Base-by-base conservation (phyloP, 2,113 vertebrate species). In the Anoura caudifer region DNA sequence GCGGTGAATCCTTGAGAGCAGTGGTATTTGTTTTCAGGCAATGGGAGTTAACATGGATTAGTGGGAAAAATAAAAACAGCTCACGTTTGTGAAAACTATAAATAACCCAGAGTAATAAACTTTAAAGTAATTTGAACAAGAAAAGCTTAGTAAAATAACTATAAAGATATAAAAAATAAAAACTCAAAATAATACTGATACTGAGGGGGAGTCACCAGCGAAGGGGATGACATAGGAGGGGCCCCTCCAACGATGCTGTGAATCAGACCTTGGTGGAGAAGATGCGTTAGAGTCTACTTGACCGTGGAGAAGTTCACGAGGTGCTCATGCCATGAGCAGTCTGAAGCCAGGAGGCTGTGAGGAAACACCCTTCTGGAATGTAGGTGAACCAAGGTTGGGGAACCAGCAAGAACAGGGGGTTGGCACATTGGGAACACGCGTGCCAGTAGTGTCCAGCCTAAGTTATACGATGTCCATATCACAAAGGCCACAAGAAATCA, bases 101-200 rank as follows among this genome's bases (percentile, higher is more conserved):
- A 63, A 43, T 5, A 87, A 93, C 47, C 19, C 20, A 73, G 17
- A 77, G 26, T 47, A 65, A 76, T 36, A 92, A 86, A 85, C 24
- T 65, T 79, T 10, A 81, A 73, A 54, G 36, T 41, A 69, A 86
- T 81, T 86, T 91, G 38, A 87, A 52, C 24, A 61, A 15, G 31
- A 4, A 79, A 61, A 38, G 28, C 45, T 56, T 81, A 94, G 41
- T 56, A 20, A 15, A 54, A 5, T 88, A 61, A 63, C 12, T 56
- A 9, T 41, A 59, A 89, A 65, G 5, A 15, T n/a, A 16, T 94
- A 47, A 59, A 92, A 77, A 47, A 85, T 59, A 92, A 76, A 50
- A 84, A 24, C 28, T 56, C 33, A 92, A 67, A 84, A 50, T 77
- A 84, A 73, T 43, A 59, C 3, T 24, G 4, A 22, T 6, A 17